These are phyloP conservation scores for Bombylius major DNA, from an alignment of 2,888 invertebrate genomes.

Conservation along the genomic window DNA sequence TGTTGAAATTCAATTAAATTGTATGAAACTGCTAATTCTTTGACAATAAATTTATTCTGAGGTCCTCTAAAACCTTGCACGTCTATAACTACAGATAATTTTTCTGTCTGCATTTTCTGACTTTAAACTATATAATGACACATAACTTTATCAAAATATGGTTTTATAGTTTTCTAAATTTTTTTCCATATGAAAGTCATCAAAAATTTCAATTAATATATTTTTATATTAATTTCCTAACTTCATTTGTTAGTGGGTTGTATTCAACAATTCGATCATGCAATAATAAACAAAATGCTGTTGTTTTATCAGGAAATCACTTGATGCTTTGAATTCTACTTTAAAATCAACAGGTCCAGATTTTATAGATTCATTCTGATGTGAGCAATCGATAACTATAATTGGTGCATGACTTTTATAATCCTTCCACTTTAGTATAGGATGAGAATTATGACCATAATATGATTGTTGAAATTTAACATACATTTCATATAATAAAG, in stretches of 20 bases:
- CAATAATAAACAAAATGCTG: constrained; percentile 16
- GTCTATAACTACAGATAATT: background rate
- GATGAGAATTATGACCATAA: constrained; percentile 12
- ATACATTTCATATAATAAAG: constrained; percentile 20
- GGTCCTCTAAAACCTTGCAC: background rate
- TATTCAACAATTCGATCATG: constrained; percentile 12
- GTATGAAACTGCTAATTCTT: background rate
- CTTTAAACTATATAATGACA: too few relatives aligned
- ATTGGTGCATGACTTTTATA: constrained; percentile 19
- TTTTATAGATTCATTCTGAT: constrained; percentile 20
- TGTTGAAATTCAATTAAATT: too few relatives aligned
- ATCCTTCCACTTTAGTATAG: constrained; percentile 7
- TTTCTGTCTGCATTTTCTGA: too few relatives aligned
- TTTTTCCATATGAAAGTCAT: too few relatives aligned
- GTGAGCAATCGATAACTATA: constrained; percentile 20
- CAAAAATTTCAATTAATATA: too few relatives aligned
- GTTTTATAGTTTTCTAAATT: too few relatives aligned
- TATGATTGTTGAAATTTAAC: constrained; percentile 17
- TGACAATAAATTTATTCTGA: background rate
- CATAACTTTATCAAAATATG: too few relatives aligned
- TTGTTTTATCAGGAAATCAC: constrained; percentile 16
- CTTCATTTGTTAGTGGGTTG: constrained; percentile 1
- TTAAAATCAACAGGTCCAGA: constrained; percentile 20
- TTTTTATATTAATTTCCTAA: background rate
- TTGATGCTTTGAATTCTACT: constrained; percentile 19